Conservation (phyloP, 2,797 vertebrate species). For the Apogon hyalosoma region DNA sequence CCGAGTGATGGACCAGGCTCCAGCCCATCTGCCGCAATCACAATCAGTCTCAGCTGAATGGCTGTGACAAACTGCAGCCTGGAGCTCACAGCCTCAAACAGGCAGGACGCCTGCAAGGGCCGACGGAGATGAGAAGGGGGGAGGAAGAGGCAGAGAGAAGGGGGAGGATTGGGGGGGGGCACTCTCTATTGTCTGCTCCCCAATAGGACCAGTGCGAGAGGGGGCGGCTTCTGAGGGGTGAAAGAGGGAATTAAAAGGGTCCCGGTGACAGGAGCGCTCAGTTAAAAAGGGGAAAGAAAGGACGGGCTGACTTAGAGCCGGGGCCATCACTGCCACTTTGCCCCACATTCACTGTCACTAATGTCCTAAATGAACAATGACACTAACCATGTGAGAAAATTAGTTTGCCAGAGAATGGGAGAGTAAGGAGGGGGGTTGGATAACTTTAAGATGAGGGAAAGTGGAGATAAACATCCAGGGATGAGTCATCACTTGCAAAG, state of each 20-base stretch:
- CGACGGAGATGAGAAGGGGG: constrained; percentile 59
- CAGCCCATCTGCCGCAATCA: constrained; percentile 91
- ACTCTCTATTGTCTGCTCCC: constrained; percentile 83
- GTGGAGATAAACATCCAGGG: constrained; percentile 16
- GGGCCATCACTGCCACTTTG: constrained; percentile 61
- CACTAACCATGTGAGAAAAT: constrained; percentile 74
- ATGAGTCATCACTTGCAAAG: neutral
- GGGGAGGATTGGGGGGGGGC: constrained; percentile 6
- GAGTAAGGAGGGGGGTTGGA: neutral
- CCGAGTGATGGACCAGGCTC: constrained; percentile 78
- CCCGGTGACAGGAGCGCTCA: constrained; percentile 70
- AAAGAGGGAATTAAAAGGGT: constrained; percentile 78
- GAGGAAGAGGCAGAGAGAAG: constrained; percentile 51
- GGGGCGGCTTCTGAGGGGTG: constrained; percentile 65
- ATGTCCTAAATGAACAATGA: constrained; percentile 82
- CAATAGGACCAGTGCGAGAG: constrained; percentile 74
- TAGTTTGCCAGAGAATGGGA: constrained; percentile 25
- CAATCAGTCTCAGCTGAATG: constrained; percentile 89
- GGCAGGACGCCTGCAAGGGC: constrained; percentile 64
- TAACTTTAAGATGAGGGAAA: constrained; percentile 10
- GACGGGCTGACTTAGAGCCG: constrained; percentile 66
- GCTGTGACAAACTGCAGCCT: constrained; percentile 84
- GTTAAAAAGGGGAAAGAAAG: constrained; percentile 72
- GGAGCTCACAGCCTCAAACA: constrained; percentile 74
- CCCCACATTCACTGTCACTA: constrained; percentile 74